phyloP scores from a whole-genome alignment of 2,797 vertebrate genomes.

The Danio kyathit region DNA sequence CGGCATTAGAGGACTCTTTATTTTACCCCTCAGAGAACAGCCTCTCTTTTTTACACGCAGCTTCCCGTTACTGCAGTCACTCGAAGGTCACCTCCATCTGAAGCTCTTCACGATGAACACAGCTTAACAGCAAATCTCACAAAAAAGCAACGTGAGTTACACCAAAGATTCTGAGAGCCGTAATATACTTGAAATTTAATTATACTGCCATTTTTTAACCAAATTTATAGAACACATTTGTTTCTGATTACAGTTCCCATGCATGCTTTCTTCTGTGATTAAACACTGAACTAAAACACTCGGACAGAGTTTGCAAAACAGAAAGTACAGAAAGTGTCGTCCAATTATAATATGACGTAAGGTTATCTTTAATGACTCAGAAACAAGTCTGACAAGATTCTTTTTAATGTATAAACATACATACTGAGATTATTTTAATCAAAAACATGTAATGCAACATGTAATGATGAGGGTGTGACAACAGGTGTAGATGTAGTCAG shows the following conservation, averaged over 20 bases:
- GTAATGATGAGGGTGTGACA: no score
- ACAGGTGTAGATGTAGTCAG: no score
- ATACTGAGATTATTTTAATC: no score
- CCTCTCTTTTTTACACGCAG: constrained; percentile 36
- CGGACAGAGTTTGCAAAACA: neutral
- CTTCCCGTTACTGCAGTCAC: constrained; percentile 54
- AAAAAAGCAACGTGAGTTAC: constrained; percentile 42
- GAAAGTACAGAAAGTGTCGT: no score
- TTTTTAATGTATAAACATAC: no score
- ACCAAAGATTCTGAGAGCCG: constrained; percentile 26
- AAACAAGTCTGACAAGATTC: no score
- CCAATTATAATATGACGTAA: no score
- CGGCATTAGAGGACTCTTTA: constrained; percentile 56
- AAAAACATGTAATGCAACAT: neutral
- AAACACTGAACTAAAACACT: neutral
- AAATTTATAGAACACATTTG: neutral
- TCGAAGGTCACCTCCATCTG: constrained; percentile 57
- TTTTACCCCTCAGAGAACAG: constrained; percentile 52
- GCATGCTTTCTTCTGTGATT: neutral
- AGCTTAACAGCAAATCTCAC: constrained; percentile 51
- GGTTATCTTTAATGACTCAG: no score
- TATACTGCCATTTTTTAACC: neutral
- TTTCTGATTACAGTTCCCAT: neutral
- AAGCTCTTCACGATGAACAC: constrained; percentile 39
- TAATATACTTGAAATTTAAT: neutral